phyloP scores from a whole-genome alignment of 2,888 invertebrate species.

The Xestoiulus laeticollis region DNA sequence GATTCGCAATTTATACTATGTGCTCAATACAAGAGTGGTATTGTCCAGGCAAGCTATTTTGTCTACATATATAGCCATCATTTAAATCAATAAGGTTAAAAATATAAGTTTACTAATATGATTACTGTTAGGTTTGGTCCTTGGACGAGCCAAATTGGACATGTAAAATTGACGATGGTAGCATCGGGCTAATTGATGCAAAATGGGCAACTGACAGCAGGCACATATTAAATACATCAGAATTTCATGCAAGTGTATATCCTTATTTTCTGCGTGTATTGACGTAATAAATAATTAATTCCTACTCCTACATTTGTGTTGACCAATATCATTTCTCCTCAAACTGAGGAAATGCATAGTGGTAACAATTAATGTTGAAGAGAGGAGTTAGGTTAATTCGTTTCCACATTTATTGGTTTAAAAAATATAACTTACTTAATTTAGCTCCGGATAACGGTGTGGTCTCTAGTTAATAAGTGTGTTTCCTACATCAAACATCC shows the following conservation, averaged over 20 bases:
- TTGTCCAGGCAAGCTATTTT: slow-evolving; percentile 57
- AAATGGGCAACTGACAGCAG: slow-evolving; percentile 68
- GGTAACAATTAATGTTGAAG: too few species aligned
- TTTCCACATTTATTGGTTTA: too few species aligned
- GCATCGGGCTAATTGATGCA: slow-evolving; percentile 67
- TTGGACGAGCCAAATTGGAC: slow-evolving; percentile 68
- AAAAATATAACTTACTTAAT: too few species aligned
- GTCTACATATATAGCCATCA: too few species aligned
- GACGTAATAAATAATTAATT: too few species aligned
- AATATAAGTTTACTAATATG: background rate
- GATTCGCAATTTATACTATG: slow-evolving; percentile 64
- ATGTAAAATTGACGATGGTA: slow-evolving; percentile 69
- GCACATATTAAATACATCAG: slow-evolving; percentile 68
- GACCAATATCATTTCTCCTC: too few species aligned
- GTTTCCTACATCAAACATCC: slow-evolving; percentile 66
- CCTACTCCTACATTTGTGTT: too few species aligned
- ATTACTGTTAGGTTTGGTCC: slow-evolving; percentile 66
- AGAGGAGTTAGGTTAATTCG: too few species aligned
- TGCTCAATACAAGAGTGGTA: slow-evolving; percentile 61
- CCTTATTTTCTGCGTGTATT: too few species aligned
- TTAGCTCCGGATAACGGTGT: slow-evolving; percentile 65
- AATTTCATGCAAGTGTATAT: slow-evolving; percentile 65
- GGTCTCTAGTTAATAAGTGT: slow-evolving; percentile 65
- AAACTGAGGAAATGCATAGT: too few species aligned
- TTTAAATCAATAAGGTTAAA: too few species aligned